Conservation (phyloP, 2,797 vertebrate genomes). For the Leptodactylus fallax region DNA sequence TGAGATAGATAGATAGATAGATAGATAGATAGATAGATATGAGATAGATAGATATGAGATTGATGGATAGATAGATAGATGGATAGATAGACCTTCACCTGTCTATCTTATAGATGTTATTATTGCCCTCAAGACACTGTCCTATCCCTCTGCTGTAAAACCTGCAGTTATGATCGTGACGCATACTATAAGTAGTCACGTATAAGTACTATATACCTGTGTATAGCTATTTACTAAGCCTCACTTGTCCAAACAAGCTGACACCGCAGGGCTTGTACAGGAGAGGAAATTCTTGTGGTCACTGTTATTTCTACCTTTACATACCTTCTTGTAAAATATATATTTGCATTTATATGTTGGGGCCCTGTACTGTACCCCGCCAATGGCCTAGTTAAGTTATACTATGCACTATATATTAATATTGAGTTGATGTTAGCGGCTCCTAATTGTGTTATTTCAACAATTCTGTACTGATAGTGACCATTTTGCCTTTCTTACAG, state of each 20-base stretch:
- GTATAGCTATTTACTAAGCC: not conserved
- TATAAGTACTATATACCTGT: not conserved
- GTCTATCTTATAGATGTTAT: too few species aligned
- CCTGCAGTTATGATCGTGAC: not conserved
- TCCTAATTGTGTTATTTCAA: not conserved
- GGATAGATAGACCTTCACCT: too few species aligned
- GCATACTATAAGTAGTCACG: not conserved
- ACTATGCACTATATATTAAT: not conserved
- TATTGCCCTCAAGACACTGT: not conserved
- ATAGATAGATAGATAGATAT: too few species aligned
- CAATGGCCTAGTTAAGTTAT: not conserved
- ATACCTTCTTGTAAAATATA: not conserved
- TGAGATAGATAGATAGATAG: too few species aligned
- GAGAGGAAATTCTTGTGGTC: slow-evolving; percentile 1
- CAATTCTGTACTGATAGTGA: not conserved
- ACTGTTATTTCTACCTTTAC: not conserved
- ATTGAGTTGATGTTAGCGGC: not conserved
- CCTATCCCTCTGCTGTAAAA: not conserved
- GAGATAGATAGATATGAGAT: too few species aligned
- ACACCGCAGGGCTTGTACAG: not conserved
- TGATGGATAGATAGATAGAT: too few species aligned
- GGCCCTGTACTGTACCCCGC: not conserved
- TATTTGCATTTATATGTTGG: not conserved
- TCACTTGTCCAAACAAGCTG: not conserved
- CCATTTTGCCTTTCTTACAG: slow-evolving; percentile 71